Percentiles rank a stretch among this genome's conserved stretches.
phyloP scores from a whole-genome alignment of 2,797 vertebrate genomes.

The Micrastur ruficollis region DNA sequence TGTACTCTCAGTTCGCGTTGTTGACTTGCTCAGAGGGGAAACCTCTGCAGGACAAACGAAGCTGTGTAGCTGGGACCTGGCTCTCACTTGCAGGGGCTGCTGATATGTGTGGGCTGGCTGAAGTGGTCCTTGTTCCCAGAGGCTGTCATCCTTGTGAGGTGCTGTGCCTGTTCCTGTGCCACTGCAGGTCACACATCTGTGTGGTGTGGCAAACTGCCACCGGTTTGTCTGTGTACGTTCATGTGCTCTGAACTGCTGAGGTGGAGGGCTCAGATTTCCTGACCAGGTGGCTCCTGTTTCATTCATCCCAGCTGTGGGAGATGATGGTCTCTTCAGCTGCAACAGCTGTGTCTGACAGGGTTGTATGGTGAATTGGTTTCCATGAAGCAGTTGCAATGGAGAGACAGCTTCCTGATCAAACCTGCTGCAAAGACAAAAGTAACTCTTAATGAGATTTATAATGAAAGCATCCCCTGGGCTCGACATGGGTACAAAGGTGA shows the following conservation, averaged over 20 bases:
- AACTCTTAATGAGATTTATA: neutral
- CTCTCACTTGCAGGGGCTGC: rapidly evolving
- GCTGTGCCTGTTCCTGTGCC: neutral
- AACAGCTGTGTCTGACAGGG: neutral
- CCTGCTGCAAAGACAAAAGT: neutral
- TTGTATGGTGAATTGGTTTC: neutral
- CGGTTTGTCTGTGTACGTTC: rapidly evolving
- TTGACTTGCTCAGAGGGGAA: neutral
- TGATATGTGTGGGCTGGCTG: neutral
- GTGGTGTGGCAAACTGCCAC: neutral
- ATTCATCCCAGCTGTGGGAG: neutral
- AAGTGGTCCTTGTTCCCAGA: neutral
- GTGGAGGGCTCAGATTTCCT: neutral
- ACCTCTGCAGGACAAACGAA: neutral
- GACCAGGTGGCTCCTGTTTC: neutral
- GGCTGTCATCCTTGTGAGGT: neutral
- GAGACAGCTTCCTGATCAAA: neutral
- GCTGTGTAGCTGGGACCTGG: neutral
- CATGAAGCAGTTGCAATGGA: neutral
- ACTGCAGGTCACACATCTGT: rapidly evolving
- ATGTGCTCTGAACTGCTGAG: neutral
- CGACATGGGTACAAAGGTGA: neutral
- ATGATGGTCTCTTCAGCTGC: neutral
- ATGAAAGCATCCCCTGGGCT: neutral
- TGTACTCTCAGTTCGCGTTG: neutral